phyloP scores from a whole-genome alignment of 1,140 invertebrate genomes.

The Cydia splendana region DNA sequence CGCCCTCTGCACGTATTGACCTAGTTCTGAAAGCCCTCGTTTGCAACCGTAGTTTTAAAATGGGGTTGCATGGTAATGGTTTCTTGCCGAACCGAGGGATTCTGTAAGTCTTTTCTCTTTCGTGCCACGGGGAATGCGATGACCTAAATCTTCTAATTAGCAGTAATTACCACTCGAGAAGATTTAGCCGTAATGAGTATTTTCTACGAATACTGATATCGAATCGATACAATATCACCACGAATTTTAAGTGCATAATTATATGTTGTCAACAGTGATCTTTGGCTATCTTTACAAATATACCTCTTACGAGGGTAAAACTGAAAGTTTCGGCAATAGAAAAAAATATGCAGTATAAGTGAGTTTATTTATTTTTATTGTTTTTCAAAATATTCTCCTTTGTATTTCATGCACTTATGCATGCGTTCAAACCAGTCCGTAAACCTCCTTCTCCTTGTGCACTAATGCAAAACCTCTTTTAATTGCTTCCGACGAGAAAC shows the following conservation, averaged over 20 bases:
- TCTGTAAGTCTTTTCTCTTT: conserved; percentile 36
- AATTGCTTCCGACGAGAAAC: neutral
- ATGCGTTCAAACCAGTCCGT: no score
- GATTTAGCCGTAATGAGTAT: neutral
- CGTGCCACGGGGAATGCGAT: conserved; percentile 30
- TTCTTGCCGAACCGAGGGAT: conserved; percentile 46
- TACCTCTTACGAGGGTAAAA: no score
- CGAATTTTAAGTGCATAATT: no score
- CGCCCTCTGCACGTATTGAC: conserved; percentile 72
- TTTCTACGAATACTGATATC: neutral
- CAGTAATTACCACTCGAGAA: conserved; percentile 13
- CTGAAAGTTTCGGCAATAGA: no score
- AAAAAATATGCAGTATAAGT: no score
- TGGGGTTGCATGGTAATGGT: conserved; percentile 71
- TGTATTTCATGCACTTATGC: no score
- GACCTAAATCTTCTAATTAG: conserved; percentile 25
- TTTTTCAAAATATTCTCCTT: no score
- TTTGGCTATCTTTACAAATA: no score
- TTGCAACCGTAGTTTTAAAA: conserved; percentile 71
- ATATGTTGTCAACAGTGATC: no score
- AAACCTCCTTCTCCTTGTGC: no score
- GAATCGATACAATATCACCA: no score
- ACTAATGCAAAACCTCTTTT: neutral
- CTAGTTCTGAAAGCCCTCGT: conserved; percentile 71
- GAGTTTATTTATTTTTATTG: no score